phyloP scores from a whole-genome alignment of 2,888 invertebrate genomes.

The Drosophila paramelanica region DNA sequence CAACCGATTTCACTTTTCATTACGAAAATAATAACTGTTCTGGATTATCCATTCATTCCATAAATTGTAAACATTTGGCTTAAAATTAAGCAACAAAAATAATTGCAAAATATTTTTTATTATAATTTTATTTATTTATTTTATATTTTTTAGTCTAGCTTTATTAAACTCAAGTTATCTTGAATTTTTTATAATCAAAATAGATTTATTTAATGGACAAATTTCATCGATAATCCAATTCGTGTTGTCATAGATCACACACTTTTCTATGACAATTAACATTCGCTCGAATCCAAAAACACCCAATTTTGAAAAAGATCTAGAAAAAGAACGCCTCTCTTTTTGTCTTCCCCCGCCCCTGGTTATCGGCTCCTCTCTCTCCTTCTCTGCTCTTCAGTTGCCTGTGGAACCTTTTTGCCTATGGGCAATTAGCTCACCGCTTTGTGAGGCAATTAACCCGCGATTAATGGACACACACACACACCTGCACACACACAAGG shows the following conservation, averaged over 20 bases:
- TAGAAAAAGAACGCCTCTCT: constrained; percentile 17
- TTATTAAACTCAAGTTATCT: background rate
- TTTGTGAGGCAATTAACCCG: constrained; percentile 77
- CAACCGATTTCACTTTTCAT: no score
- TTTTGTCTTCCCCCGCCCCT: constrained; percentile 14
- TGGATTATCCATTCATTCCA: no score
- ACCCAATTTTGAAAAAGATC: constrained; percentile 12
- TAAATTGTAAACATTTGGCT: no score
- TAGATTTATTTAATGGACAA: background rate
- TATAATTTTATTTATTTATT: no score
- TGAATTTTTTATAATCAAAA: background rate
- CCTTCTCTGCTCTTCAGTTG: constrained; percentile 16
- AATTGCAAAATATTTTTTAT: no score
- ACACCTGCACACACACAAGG: background rate
- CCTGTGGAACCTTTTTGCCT: constrained; percentile 47
- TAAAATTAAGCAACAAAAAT: no score
- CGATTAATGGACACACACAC: constrained; percentile 68
- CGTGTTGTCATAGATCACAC: background rate
- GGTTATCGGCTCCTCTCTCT: background rate
- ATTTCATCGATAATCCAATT: background rate
- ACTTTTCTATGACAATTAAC: constrained; percentile 10
- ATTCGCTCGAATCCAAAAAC: constrained; percentile 3
- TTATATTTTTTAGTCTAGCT: no score
- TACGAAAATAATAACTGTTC: no score
- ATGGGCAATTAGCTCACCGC: constrained; percentile 75